A percentile compares a stretch with the other conserved stretches of the same genome.
Conservation (phyloP, 2,888 invertebrate genomes). For the Yponomeuta evonymella region DNA sequence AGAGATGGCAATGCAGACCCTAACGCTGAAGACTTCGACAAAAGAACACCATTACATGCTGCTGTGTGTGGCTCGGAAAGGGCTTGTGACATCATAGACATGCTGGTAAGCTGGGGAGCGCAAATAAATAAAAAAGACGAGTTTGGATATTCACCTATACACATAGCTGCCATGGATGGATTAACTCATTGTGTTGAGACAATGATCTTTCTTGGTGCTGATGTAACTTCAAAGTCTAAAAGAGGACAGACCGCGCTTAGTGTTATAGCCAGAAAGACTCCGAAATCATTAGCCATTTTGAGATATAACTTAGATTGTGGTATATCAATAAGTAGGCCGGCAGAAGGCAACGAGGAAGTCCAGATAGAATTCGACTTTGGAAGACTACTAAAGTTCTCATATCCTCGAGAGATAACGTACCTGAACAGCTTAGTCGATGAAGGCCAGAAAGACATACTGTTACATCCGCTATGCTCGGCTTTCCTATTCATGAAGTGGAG, state of each 20-base stretch:
- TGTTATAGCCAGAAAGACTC: constrained; percentile 89
- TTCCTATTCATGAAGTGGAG: constrained; percentile 93
- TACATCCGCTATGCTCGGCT: constrained; percentile 91
- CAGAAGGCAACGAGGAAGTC: constrained; percentile 85
- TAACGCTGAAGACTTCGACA: constrained; percentile 86
- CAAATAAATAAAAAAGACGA: constrained; percentile 89
- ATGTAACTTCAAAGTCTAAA: constrained; percentile 90
- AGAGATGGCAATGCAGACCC: constrained; percentile 85
- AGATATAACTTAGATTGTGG: constrained; percentile 87
- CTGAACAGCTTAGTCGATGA: constrained; percentile 91
- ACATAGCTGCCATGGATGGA: constrained; percentile 90
- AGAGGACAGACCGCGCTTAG: constrained; percentile 90
- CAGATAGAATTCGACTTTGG: constrained; percentile 89
- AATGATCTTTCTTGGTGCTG: constrained; percentile 87
- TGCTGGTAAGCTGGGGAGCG: constrained; percentile 85
- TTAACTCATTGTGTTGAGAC: constrained; percentile 89
- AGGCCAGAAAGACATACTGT: constrained; percentile 90
- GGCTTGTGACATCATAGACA: constrained; percentile 86
- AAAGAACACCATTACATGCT: constrained; percentile 87
- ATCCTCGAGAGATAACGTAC: constrained; percentile 90
- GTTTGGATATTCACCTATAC: constrained; percentile 89
- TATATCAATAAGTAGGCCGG: constrained; percentile 81
- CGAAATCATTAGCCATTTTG: constrained; percentile 87
- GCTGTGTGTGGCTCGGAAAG: constrained; percentile 86
- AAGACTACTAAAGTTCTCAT: constrained; percentile 86